phyloP scores from a whole-genome alignment of 2,797 vertebrate genomes.

The Benthosema pterotum region DNA sequence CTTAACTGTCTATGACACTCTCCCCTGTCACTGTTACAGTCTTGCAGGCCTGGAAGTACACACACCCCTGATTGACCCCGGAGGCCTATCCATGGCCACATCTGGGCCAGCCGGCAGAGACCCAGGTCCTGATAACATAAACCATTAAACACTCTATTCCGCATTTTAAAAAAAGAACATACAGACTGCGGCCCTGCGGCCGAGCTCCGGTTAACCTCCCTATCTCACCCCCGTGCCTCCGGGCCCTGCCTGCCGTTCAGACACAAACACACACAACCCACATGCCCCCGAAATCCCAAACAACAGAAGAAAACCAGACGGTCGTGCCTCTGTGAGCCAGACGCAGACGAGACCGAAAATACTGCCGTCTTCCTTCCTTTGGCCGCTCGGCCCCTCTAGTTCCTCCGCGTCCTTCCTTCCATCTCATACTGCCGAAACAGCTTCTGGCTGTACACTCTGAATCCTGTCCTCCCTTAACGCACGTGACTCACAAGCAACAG shows the following conservation, averaged over 20 bases:
- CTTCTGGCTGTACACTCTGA: conserved; percentile 17
- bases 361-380: conserved; percentile 38
- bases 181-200: conserved; percentile 53
- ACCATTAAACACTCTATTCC: conserved; percentile 53
- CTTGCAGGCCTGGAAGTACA: conserved; percentile 23
- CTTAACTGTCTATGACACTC: conserved; percentile 47
- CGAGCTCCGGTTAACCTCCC: conserved; percentile 63
- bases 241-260: conserved; percentile 60
- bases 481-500: conserved; percentile 13
- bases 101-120: conserved; percentile 31
- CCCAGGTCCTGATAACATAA: conserved; percentile 56
- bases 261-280: conserved; percentile 66
- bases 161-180: conserved; percentile 59
- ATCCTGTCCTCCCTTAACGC: too few relatives aligned
- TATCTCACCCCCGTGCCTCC: conserved; percentile 50
- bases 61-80: conserved; percentile 1
- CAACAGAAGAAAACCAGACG: conserved; percentile 52
- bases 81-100: conserved; percentile 5
- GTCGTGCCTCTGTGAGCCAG: conserved; percentile 28
- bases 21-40: conserved; percentile 20
- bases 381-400: conserved; percentile 35
- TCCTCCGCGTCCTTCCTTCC: conserved; percentile 9
- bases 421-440: conserved; percentile 26
- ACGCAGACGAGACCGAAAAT: conserved; percentile 49
- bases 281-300: conserved; percentile 53